These are phyloP conservation scores for Liolophura sinensis DNA, from an alignment of 1,140 invertebrate genomes.

Conservation along the genomic window DNA sequence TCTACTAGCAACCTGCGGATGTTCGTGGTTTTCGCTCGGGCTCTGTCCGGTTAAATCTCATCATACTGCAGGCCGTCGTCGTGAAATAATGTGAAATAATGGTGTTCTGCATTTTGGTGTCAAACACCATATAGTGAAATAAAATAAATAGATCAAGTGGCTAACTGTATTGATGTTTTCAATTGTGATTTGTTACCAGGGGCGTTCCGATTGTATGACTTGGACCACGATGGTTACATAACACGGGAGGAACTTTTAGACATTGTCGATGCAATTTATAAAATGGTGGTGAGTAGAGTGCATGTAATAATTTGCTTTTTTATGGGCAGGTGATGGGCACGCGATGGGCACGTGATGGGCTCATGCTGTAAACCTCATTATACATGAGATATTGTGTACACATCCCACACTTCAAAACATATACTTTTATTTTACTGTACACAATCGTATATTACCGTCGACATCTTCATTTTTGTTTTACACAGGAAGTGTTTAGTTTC, in stretches of 20 bases:
- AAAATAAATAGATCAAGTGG: too few species aligned
- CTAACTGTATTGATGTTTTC: not conserved
- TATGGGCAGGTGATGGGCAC: not conserved
- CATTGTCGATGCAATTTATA: slow-evolving; percentile 98
- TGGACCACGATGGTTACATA: slow-evolving; percentile 98
- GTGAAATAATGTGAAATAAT: too few species aligned
- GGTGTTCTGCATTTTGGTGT: too few species aligned
- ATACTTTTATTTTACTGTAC: not conserved
- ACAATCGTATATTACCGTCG: not conserved
- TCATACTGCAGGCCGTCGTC: too few species aligned
- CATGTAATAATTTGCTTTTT: not conserved
- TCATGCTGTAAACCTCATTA: not conserved
- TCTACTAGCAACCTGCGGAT: too few species aligned
- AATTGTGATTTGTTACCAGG: slow-evolving; percentile 68
- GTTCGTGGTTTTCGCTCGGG: too few species aligned
- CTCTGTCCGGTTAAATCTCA: too few species aligned
- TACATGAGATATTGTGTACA: not conserved
- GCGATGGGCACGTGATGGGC: too few species aligned
- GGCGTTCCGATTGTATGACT: slow-evolving; percentile 96
- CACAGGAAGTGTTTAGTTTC: too few species aligned
- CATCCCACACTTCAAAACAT: not conserved
- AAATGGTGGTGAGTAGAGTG: slow-evolving; percentile 89
- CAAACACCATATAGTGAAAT: too few species aligned
- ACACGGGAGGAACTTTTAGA: slow-evolving; percentile 98
- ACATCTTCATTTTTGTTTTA: not conserved